Evolutionary conservation across 1,140 invertebrate species (phyloP).

Genomic region (Rhysida immarginata): DNA sequence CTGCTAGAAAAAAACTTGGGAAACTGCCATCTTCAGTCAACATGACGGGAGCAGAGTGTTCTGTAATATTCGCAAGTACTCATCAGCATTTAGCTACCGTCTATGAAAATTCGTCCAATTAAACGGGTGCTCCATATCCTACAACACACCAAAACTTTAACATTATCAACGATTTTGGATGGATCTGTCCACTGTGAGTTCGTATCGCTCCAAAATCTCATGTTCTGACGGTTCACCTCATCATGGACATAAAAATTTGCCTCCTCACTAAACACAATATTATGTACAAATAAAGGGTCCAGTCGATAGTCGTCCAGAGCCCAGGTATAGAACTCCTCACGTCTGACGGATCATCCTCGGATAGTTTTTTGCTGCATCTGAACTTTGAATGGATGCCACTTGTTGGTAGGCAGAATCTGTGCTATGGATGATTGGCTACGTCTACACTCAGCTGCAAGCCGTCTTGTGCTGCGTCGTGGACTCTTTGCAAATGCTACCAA

Average conservation of each 20-base stretch:
- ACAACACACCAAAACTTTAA: not conserved
- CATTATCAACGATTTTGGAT: no score
- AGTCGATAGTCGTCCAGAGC: no score
- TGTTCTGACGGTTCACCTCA: not conserved
- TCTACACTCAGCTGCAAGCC: no score
- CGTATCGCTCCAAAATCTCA: not conserved
- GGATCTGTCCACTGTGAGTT: not conserved
- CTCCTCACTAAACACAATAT: not conserved
- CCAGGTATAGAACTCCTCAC: no score
- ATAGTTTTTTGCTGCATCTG: no score
- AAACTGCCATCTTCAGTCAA: not conserved
- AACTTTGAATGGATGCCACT: no score
- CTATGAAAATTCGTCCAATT: not conserved
- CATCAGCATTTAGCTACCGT: not conserved
- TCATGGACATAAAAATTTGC: not conserved
- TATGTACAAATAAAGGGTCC: no score
- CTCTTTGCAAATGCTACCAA: no score
- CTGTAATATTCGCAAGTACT: not conserved
- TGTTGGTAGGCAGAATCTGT: no score
- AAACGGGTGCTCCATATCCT: not conserved
- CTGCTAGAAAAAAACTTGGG: not conserved
- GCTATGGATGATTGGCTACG: no score
- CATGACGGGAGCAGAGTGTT: not conserved
- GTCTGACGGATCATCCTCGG: no score
- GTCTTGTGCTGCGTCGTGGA: no score